A percentile compares a stretch with the other conserved stretches of the same genome.
These are phyloP conservation scores for Macrotis lagotis DNA, from an alignment of 2,113 vertebrate species.

Conservation along the genomic window DNA sequence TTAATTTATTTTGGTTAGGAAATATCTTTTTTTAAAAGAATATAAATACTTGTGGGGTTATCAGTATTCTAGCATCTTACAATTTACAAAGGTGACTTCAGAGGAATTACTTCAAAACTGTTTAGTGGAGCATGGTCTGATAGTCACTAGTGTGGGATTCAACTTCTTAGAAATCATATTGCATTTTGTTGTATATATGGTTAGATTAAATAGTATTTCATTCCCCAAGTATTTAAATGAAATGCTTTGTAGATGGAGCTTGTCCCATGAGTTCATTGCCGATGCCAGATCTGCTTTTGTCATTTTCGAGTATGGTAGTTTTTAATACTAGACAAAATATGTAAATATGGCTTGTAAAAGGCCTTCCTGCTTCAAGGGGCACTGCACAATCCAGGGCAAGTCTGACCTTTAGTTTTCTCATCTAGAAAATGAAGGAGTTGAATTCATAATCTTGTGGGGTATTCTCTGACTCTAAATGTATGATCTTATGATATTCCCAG, in stretches of 20 bases:
- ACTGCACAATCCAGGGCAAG: not conserved
- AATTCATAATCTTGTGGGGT: not conserved
- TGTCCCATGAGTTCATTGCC: not conserved
- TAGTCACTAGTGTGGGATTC: not conserved
- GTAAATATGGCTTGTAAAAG: not conserved
- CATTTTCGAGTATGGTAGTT: not conserved
- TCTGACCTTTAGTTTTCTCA: not conserved
- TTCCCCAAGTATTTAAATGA: not conserved
- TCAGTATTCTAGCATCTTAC: not conserved
- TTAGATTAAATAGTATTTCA: not conserved
- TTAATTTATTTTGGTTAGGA: not conserved
- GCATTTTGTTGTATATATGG: not conserved
- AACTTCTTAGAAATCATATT: not conserved
- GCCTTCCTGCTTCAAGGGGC: not conserved
- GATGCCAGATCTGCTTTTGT: not conserved
- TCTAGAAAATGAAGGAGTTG: not conserved
- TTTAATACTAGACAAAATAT: not conserved
- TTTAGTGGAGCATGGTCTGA: not conserved
- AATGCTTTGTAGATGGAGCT: not conserved
- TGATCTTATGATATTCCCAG: too few relatives aligned
- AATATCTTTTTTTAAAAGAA: not conserved
- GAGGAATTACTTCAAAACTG: not conserved
- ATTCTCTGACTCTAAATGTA: too few relatives aligned
- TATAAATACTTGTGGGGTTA: not conserved
- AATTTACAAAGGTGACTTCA: not conserved